Conservation (phyloP, 2,888 invertebrate genomes). For the Dysmachus trigonus region DNA sequence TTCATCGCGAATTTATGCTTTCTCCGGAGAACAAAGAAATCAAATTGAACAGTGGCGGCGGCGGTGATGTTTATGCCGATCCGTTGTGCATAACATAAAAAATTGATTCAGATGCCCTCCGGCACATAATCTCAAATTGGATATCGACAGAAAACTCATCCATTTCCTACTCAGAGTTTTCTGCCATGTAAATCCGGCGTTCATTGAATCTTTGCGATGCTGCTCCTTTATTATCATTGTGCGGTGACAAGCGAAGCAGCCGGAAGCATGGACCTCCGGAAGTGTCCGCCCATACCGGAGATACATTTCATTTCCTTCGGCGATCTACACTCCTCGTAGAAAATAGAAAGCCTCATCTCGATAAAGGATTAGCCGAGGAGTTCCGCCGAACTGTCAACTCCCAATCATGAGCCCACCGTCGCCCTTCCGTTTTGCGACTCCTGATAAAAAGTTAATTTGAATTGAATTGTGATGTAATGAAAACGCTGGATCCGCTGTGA, state of each 20-base stretch:
- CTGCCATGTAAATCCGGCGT: not conserved
- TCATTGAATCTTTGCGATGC: not conserved
- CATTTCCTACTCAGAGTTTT: not conserved
- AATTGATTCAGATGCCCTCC: not conserved
- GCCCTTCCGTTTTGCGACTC: not conserved
- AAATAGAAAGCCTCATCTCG: not conserved
- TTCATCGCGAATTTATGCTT: too few species aligned
- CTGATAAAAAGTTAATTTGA: not conserved
- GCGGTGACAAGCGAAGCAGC: not conserved
- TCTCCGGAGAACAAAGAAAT: too few species aligned
- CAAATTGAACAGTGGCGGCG: not conserved
- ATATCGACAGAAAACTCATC: not conserved
- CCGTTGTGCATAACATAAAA: not conserved
- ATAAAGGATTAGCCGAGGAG: not conserved
- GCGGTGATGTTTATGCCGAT: not conserved
- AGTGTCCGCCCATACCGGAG: slow-evolving; percentile 22
- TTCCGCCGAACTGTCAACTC: not conserved
- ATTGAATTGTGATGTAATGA: not conserved
- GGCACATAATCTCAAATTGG: not conserved
- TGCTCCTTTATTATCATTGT: not conserved
- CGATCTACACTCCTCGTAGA: not conserved
- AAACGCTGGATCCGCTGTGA: not conserved
- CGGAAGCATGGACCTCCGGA: not conserved
- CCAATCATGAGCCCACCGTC: not conserved
- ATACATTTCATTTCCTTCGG: slow-evolving; percentile 28